phyloP scores from a whole-genome alignment of 2,113 vertebrate species.

The Elephantulus edwardii region DNA sequence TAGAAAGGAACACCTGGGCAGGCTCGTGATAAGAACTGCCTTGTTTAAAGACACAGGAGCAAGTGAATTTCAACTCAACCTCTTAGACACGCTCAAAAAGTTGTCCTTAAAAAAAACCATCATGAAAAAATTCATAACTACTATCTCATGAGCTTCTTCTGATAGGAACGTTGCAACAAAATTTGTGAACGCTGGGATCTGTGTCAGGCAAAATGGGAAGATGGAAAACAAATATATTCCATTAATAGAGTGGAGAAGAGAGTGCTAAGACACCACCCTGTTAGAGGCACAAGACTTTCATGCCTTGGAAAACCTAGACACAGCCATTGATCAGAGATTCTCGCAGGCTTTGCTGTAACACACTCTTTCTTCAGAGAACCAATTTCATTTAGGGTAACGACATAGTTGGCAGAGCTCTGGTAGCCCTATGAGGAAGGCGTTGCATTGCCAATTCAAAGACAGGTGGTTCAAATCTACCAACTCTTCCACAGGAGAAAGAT shows the following conservation, averaged over 20 bases:
- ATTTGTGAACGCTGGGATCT: background rate
- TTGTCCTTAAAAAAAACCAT: background rate
- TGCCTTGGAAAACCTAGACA: background rate
- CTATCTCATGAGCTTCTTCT: background rate
- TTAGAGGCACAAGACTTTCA: background rate
- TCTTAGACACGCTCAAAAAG: constrained; percentile 5
- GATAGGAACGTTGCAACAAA: background rate
- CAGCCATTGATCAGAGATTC: background rate
- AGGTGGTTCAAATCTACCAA: too few relatives aligned
- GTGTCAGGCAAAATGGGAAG: background rate
- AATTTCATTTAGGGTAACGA: background rate
- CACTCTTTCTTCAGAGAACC: background rate
- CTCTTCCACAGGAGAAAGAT: too few relatives aligned
- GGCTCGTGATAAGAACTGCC: background rate
- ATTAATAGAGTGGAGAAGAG: background rate
- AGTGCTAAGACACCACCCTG: background rate
- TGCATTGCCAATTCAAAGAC: too few relatives aligned
- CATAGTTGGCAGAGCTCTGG: background rate
- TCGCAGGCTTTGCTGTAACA: background rate
- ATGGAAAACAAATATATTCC: background rate
- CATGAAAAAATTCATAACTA: too few relatives aligned
- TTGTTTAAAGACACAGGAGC: background rate
- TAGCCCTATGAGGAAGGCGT: too few relatives aligned
- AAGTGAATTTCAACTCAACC: background rate
- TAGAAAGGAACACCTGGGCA: background rate